phyloP scores from a whole-genome alignment of 2,113 vertebrate species.

The human (Homo sapiens) region GRCh38 chr7:157022501-157023000 shows the following conservation, averaged over 20 bases:
- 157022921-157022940: fast-evolving
- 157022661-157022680: not conserved
- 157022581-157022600: not conserved
- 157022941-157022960: no score
- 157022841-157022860: not conserved
- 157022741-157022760: not conserved
- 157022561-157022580: fast-evolving
- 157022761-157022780: not conserved
- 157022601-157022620: not conserved
- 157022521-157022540: not conserved
- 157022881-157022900: not conserved
- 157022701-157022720: not conserved
- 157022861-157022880: not conserved
- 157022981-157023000: fast-evolving
- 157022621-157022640: not conserved
- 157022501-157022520: not conserved
- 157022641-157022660: not conserved
- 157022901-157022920: not conserved
- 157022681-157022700: not conserved
- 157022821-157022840: not conserved
- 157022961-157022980: fast-evolving
- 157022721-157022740: fast-evolving
- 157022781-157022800: not conserved
- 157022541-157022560: no score
- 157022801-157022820: not conserved